Percentiles rank a stretch among this genome's conserved stretches.
Conservation (phyloP, 2,113 vertebrate genomes). For the Haemorhous mexicanus region DNA sequence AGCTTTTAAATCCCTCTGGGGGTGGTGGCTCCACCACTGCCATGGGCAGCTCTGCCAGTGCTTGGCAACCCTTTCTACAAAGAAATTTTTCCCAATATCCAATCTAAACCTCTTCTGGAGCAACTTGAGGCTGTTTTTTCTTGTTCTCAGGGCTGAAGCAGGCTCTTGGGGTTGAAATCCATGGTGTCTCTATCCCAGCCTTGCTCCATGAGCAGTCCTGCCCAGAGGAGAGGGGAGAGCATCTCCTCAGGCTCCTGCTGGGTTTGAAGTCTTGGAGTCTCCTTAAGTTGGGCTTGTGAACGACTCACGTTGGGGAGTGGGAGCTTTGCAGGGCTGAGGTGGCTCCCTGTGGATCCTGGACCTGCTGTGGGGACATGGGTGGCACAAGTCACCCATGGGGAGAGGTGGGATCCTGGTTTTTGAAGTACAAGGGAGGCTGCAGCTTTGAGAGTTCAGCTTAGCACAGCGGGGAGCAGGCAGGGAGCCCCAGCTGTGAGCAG, state of each 20-base stretch:
- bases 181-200: neutral
- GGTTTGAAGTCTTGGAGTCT: neutral
- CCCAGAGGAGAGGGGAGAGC: neutral
- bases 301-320: rapidly evolving
- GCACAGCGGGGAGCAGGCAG: neutral
- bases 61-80: neutral
- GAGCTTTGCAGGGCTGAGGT: neutral
- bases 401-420: neutral
- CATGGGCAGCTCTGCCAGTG: neutral
- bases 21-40: neutral
- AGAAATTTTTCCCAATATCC: neutral
- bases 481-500: neutral
- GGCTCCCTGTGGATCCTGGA: neutral
- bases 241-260: neutral
- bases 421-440: neutral
- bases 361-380: neutral
- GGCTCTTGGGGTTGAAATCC: neutral
- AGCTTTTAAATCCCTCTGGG: neutral
- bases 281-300: neutral
- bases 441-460: neutral
- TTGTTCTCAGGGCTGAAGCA: neutral
- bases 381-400: neutral
- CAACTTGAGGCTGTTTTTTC: rapidly evolving
- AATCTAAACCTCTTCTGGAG: neutral
- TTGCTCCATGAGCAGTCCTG: neutral